Evolutionary conservation across 2,113 vertebrate genomes (phyloP).

Genomic region (Sarotherodon lohbergeri): DNA sequence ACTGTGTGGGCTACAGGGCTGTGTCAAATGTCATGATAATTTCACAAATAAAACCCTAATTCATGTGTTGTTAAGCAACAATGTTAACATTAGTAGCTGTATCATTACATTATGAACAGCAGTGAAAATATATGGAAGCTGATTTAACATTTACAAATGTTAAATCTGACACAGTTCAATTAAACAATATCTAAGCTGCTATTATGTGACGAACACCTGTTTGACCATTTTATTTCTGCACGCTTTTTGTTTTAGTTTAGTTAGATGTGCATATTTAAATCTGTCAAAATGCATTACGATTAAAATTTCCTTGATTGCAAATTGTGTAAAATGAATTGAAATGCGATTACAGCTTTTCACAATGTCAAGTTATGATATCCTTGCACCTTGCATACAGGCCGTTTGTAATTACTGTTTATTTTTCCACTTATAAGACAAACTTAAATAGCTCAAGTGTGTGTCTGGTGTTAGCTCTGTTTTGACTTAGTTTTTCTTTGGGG

Average conservation of each 20-base stretch:
- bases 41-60: neutral
- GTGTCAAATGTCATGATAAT: neutral
- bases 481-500: neutral
- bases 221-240: neutral
- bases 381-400: neutral
- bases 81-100: neutral
- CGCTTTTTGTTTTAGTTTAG: neutral
- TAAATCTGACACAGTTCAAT: neutral
- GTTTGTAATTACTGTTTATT: neutral
- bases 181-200: neutral
- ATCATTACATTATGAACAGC: neutral
- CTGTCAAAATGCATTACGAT: neutral
- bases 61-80: neutral
- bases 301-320: neutral
- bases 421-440: neutral
- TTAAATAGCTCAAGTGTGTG: neutral
- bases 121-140: neutral
- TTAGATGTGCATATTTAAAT: neutral
- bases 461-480: neutral
- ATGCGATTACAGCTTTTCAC: neutral
- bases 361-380: neutral
- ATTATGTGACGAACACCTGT: neutral
- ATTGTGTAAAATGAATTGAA: neutral
- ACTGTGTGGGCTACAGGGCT: neutral
- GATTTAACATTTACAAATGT: neutral